phyloP scores from a whole-genome alignment of 2,888 invertebrate species.

The Hylaea fasciaria region DNA sequence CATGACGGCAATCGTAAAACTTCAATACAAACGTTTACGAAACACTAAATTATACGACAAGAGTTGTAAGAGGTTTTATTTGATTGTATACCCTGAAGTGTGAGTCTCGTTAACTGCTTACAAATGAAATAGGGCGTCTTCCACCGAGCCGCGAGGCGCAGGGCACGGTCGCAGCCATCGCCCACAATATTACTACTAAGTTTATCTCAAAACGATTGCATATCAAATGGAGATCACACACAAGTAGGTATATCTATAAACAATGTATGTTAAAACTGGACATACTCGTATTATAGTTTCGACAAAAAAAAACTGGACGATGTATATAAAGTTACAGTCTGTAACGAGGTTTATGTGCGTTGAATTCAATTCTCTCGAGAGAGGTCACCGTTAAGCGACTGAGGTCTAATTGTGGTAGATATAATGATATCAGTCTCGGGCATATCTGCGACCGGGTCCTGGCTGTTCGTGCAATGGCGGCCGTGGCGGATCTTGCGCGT shows the following conservation, averaged over 20 bases:
- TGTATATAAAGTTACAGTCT: background rate
- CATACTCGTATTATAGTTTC: constrained; percentile 3
- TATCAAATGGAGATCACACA: background rate
- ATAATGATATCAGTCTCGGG: constrained; percentile 42
- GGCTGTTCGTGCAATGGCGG: no score
- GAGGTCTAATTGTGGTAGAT: constrained; percentile 28
- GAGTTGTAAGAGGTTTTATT: constrained; percentile 5
- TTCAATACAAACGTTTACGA: background rate
- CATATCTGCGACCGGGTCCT: constrained; percentile 14
- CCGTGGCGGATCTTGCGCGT: no score
- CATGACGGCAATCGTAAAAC: background rate
- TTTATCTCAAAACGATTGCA: background rate
- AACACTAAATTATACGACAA: constrained; percentile 4
- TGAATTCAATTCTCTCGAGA: constrained; percentile 26
- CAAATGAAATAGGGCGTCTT: background rate
- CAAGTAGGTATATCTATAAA: background rate
- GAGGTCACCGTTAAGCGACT: constrained; percentile 30
- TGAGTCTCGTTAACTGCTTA: constrained; percentile 18
- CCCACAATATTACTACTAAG: background rate
- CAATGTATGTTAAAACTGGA: background rate
- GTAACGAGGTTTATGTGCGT: constrained; percentile 15
- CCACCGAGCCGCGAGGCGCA: background rate
- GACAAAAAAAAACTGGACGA: constrained; percentile 5
- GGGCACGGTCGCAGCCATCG: background rate
- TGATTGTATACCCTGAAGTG: constrained; percentile 18